Conservation (phyloP, 1,140 invertebrate genomes). For the Nautilus pompilius region DNA sequence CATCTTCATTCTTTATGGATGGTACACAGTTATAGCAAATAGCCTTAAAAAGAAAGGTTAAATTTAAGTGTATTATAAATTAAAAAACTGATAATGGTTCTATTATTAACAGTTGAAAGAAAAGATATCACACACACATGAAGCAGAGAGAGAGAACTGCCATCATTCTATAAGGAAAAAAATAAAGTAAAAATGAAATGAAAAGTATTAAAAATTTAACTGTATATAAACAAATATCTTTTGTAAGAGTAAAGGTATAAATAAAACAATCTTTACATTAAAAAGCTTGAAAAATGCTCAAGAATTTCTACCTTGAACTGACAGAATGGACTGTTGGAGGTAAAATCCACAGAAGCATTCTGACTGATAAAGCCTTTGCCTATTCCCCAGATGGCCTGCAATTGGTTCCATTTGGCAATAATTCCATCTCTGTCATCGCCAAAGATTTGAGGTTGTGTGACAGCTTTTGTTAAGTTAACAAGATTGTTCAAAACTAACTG, state of each 20-base stretch:
- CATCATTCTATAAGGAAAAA: no score
- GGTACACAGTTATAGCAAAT: slow-evolving; percentile 85
- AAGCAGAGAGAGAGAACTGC: no score
- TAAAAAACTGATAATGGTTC: no score
- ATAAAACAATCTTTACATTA: no score
- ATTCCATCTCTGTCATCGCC: slow-evolving; percentile 89
- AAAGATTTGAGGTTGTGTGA: slow-evolving; percentile 81
- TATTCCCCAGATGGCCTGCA: slow-evolving; percentile 90
- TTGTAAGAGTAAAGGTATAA: no score
- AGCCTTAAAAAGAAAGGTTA: slow-evolving; percentile 57
- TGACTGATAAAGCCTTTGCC: slow-evolving; percentile 62
- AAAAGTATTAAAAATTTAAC: no score
- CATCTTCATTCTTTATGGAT: slow-evolving; percentile 79
- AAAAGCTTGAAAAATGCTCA: no score
- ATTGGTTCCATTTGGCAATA: slow-evolving; percentile 87
- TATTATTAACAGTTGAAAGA: no score
- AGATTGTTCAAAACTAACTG: slow-evolving; percentile 62
- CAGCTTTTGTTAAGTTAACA: slow-evolving; percentile 64
- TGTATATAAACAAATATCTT: no score
- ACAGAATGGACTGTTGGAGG: slow-evolving; percentile 85
- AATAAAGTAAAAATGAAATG: no score
- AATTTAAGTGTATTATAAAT: no score
- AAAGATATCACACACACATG: no score
- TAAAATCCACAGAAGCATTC: slow-evolving; percentile 67
- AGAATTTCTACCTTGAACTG: slow-evolving; percentile 69